Conservation (phyloP, 2,888 invertebrate species). For the Sicus ferrugineus region DNA sequence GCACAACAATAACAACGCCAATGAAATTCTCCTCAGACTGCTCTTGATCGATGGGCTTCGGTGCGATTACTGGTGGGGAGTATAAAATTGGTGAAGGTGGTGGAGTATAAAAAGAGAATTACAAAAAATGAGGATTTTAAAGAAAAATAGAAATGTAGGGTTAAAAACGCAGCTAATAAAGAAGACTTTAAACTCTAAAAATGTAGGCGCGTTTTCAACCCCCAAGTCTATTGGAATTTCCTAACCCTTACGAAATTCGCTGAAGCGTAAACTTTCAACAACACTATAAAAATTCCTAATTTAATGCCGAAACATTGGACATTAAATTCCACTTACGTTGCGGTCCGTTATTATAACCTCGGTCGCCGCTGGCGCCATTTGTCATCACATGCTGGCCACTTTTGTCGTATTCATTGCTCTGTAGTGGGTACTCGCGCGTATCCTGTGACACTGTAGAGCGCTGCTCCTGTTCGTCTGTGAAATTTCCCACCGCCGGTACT, state of each 20-base stretch:
- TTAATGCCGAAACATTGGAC: slow-evolving; percentile 20
- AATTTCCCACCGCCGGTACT: slow-evolving; percentile 71
- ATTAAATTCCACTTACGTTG: slow-evolving; percentile 50
- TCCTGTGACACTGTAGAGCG: slow-evolving; percentile 62
- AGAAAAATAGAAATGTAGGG: no score
- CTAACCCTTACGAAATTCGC: no score
- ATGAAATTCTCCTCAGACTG: slow-evolving; percentile 69
- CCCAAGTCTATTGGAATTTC: no score
- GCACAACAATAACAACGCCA: slow-evolving; percentile 74
- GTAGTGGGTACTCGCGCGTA: slow-evolving; percentile 71
- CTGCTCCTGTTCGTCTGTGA: slow-evolving; percentile 69
- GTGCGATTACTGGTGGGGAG: slow-evolving; percentile 59
- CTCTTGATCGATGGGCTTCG: slow-evolving; percentile 69
- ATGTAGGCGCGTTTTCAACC: no score
- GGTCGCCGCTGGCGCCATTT: slow-evolving; percentile 48
- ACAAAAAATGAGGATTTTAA: neutral
- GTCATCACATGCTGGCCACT: slow-evolving; percentile 54
- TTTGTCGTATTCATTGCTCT: slow-evolving; percentile 71
- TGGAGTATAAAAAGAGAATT: slow-evolving; percentile 31
- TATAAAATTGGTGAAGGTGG: slow-evolving; percentile 33
- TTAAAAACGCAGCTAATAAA: no score
- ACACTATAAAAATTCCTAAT: no score
- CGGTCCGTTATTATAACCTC: slow-evolving; percentile 56
- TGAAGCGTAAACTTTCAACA: no score
- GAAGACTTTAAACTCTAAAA: no score